These are phyloP conservation scores for Cydia amplana DNA, from an alignment of 1,140 invertebrate genomes.

Conservation along the genomic window DNA sequence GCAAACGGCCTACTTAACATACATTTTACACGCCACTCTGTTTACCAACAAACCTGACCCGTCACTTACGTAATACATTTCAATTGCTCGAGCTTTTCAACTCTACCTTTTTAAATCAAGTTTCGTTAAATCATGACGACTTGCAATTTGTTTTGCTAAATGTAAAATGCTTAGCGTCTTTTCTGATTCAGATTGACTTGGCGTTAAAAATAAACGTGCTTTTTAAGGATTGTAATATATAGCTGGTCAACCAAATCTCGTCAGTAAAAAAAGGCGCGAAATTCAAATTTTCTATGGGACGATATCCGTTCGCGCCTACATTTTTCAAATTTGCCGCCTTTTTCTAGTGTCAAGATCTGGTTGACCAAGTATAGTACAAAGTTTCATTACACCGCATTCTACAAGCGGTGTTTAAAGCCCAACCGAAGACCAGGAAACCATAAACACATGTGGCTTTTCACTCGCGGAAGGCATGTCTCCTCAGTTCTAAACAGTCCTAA, in stretches of 20 bases:
- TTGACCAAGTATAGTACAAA: too few species aligned
- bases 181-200: background rate
- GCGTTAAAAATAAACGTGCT: background rate
- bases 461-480: background rate
- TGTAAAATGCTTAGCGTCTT: background rate
- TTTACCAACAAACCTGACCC: constrained; percentile 12
- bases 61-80: background rate
- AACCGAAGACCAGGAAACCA: constrained; percentile 4
- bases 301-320: too few species aligned
- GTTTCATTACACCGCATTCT: background rate
- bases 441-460: background rate
- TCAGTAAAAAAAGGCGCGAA: too few species aligned
- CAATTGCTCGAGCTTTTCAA: background rate
- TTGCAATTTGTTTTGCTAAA: background rate
- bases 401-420: background rate
- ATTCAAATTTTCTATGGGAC: too few species aligned
- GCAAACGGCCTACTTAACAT: background rate
- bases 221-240: too few species aligned
- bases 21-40: background rate
- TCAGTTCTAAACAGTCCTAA: background rate
- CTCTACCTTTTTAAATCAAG: background rate
- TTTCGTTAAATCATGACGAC: background rate
- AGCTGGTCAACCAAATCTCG: too few species aligned
- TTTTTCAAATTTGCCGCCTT: too few species aligned
- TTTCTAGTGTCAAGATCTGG: too few species aligned